Evolutionary conservation across 1,140 invertebrate genomes (phyloP).

Genomic region (Pseudachorutes palmiensis): DNA sequence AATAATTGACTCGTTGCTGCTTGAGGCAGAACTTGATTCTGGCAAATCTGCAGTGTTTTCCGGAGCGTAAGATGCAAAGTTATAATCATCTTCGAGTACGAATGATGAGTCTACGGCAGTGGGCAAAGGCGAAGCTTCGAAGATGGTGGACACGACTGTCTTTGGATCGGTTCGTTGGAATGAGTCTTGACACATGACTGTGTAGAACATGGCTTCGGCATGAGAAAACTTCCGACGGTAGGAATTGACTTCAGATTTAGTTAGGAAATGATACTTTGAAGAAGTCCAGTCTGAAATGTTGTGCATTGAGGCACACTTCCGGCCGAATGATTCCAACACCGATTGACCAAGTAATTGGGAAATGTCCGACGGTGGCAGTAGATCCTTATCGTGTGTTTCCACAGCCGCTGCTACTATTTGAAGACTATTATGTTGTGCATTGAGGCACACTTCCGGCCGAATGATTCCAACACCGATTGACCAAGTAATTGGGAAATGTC

Average conservation of each 20-base stretch:
- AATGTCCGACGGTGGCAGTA: not conserved
- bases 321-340: not conserved
- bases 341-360: not conserved
- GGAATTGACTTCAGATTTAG: not conserved
- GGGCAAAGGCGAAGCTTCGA: not conserved
- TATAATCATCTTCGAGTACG: too few relatives aligned
- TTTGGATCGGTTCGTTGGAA: not conserved
- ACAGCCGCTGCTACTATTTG: not conserved
- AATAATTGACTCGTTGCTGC: too few relatives aligned
- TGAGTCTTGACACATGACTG: not conserved
- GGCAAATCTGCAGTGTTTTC: too few relatives aligned
- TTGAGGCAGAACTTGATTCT: too few relatives aligned
- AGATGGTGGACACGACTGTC: not conserved
- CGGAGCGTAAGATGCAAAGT: too few relatives aligned
- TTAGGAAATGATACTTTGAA: not conserved
- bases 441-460: not conserved
- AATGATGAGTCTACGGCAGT: not conserved
- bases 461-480: not conserved
- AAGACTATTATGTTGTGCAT: not conserved
- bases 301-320: slow-evolving; percentile 1
- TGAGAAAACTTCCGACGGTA: not conserved
- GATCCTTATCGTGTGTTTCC: not conserved
- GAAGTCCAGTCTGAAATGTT: not conserved
- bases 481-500: not conserved
- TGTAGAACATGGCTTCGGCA: not conserved